Evolutionary conservation across 1,140 invertebrate species (phyloP).

Genomic region (Eupristina koningsbergeri): DNA sequence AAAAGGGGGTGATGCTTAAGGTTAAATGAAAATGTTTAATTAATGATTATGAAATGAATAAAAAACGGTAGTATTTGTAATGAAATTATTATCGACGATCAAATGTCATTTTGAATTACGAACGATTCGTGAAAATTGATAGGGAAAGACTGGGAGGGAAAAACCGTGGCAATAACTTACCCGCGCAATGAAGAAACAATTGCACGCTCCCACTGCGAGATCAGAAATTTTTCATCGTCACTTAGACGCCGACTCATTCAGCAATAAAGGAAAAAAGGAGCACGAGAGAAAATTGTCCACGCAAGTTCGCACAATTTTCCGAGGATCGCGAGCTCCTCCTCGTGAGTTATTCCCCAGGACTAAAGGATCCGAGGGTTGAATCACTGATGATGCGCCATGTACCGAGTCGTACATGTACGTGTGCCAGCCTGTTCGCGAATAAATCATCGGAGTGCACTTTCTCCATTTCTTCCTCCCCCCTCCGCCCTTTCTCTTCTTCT

Average conservation of each 20-base stretch:
- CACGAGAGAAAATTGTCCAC: slow-evolving; percentile 31
- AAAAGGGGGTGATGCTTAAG: too few relatives aligned
- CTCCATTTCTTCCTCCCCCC: neutral
- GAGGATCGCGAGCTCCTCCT: neutral
- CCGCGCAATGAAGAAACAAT: slow-evolving; percentile 40
- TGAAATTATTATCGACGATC: too few relatives aligned
- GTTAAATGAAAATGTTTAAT: too few relatives aligned
- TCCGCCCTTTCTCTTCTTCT: neutral
- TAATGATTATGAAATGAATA: too few relatives aligned
- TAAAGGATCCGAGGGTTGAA: slow-evolving; percentile 35
- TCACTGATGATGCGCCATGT: slow-evolving; percentile 45
- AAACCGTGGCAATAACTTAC: too few relatives aligned
- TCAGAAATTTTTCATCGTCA: slow-evolving; percentile 36
- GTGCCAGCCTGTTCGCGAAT: slow-evolving; percentile 40
- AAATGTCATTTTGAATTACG: too few relatives aligned
- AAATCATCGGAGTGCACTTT: slow-evolving; percentile 47
- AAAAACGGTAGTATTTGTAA: too few relatives aligned
- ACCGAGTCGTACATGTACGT: slow-evolving; percentile 11
- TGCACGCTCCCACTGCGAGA: neutral
- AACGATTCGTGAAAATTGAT: too few relatives aligned
- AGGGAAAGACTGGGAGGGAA: too few relatives aligned
- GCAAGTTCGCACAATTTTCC: slow-evolving; percentile 35
- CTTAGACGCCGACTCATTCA: neutral
- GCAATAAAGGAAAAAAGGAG: slow-evolving; percentile 4
- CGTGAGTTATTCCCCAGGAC: slow-evolving; percentile 37